Evolutionary conservation across 2,888 invertebrate species (phyloP), one percentile per base, ranked within the genome.

Genomic region (Drosophila acutilabella): DNA sequence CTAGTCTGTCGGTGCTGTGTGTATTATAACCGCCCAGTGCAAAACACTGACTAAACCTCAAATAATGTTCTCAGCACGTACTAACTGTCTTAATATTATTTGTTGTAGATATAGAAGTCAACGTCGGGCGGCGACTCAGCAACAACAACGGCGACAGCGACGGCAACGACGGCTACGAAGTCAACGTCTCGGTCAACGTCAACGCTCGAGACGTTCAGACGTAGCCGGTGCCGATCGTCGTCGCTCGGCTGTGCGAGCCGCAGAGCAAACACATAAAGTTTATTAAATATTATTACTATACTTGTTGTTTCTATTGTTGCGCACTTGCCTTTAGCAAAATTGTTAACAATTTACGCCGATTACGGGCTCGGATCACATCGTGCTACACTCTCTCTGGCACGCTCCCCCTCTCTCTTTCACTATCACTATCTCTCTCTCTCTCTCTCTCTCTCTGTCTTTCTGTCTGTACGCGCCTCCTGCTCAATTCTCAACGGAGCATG

Each of bases 21-120:
- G 85, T 86, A 81, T 86, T 86, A 84, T 84, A 88, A 88, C 84
- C 85, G 82, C 73, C 81, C 84, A 90, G 85, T 77, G 83, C 88
- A 85, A 89, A 89, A 88, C 83, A 84, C 82, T 86, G 90, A 90
- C 90, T 91, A 91, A 89, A 90, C 83, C 88, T 86, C 89, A 86
- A 86, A 82, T 89, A 90, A 90, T 89, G 83, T 91, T 91, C 91
- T 91, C 90, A 83, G 82, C 90, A 83, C 88, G 81, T 85, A 91
- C 91, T 91, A 90, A 91, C 89, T 84, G 90, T 88, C 90, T 89
- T 90, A 88, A 85, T 89, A 89, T 85, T 90, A 83, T 84, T 89
- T 88, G 87, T 89, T 84, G 90, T 89, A 89, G 89, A 86, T 86
- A 86, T 89, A 89, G 88, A 82, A 88, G 88, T 85, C 80, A 89